Evolutionary conservation across 2,888 invertebrate species (phyloP).

Genomic region (Pheosia tremula): DNA sequence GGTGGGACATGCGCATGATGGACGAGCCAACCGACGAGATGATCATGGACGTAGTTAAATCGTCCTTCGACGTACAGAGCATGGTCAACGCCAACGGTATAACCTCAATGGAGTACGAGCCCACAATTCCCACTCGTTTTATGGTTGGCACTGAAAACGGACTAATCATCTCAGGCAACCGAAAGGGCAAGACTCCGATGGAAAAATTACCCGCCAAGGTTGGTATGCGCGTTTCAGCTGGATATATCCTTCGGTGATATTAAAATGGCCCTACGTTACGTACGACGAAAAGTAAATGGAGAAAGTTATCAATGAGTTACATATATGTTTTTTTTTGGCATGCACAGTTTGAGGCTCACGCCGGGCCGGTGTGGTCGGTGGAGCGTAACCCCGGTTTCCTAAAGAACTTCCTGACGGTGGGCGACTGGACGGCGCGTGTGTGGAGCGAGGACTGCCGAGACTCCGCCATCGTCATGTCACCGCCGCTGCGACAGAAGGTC

Average conservation of each 20-base stretch:
- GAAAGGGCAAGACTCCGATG: constrained; percentile 87
- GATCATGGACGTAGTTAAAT: constrained; percentile 86
- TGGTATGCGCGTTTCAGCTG: constrained; percentile 4
- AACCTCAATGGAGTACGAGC: constrained; percentile 87
- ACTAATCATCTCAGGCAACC: constrained; percentile 86
- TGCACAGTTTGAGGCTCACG: constrained; percentile 85
- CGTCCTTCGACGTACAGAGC: constrained; percentile 74
- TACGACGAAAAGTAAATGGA: no score
- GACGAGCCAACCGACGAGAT: constrained; percentile 86
- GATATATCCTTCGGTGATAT: no score
- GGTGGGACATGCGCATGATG: constrained; percentile 90
- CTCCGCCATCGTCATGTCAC: constrained; percentile 95
- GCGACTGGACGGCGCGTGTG: constrained; percentile 96
- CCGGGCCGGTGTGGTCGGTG: constrained; percentile 93
- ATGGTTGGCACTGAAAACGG: constrained; percentile 90
- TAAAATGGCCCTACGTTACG: no score
- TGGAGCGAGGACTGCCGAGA: constrained; percentile 98
- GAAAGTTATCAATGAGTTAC: neutral
- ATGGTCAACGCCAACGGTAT: constrained; percentile 85
- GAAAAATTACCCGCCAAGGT: constrained; percentile 87
- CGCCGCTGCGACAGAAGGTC: constrained; percentile 85
- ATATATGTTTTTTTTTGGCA: neutral
- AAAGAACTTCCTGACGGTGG: constrained; percentile 96
- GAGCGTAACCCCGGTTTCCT: constrained; percentile 96
- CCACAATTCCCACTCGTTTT: constrained; percentile 89